Percentiles rank a stretch among this genome's conserved stretches.
These are phyloP conservation scores for Clarias magur DNA, from an alignment of 2,113 vertebrate species.

Conservation along the genomic window DNA sequence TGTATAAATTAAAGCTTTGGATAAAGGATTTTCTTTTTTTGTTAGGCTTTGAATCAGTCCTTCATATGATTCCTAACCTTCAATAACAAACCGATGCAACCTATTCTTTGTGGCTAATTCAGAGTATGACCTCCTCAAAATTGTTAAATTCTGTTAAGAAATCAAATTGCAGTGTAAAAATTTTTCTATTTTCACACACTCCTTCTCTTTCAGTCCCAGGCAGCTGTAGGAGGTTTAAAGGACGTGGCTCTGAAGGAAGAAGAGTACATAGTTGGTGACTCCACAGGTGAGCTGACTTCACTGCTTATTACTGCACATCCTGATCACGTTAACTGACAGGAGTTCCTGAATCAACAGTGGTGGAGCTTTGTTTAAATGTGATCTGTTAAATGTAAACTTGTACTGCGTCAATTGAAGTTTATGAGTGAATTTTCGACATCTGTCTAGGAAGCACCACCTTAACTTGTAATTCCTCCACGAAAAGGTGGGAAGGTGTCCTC, in stretches of 20 bases:
- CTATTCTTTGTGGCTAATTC: conserved; percentile 42
- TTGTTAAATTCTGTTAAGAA: conserved; percentile 4
- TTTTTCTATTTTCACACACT: conserved; percentile 27
- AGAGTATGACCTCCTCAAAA: conserved; percentile 6
- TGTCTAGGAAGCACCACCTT: not conserved
- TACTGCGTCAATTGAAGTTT: not conserved
- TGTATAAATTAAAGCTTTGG: not conserved
- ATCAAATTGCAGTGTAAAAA: conserved; percentile 16
- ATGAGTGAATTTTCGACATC: not conserved
- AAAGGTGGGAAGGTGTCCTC: not conserved
- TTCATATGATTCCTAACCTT: conserved; percentile 34
- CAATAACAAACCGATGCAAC: conserved; percentile 35
- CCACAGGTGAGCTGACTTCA: conserved; percentile 75
- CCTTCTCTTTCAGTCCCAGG: conserved; percentile 78
- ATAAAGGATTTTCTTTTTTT: not conserved
- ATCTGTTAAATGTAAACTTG: not conserved
- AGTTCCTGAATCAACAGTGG: not conserved
- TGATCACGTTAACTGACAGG: not conserved
- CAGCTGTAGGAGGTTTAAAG: conserved; percentile 73
- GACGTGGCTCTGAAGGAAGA: conserved; percentile 84
- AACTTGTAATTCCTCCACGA: not conserved
- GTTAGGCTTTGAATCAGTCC: not conserved
- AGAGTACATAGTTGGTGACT: conserved; percentile 83
- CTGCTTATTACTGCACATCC: not conserved
- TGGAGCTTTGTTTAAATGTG: not conserved